Evolutionary conservation across 2,888 invertebrate species (phyloP), one percentile per base, ranked within the genome.

Genomic region (Agonum fuliginosum): DNA sequence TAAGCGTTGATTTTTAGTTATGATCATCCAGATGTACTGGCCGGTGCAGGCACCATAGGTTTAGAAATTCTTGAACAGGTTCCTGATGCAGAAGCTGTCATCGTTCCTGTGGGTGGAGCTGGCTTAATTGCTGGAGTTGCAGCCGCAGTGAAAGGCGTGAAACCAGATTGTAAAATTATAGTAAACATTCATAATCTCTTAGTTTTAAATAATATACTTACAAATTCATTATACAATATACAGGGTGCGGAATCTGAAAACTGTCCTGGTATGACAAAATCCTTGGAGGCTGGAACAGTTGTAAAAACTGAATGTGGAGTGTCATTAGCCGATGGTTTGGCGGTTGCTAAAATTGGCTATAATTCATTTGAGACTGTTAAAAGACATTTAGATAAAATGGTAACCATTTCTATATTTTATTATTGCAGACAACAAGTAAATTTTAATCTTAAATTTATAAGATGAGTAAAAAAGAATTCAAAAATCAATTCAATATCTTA

Each of bases 21-120:
- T 84, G 98, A 98, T 86, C 97, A 98, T 86, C 97, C 97, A 0
- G 93, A 97, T 85, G 96, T 98, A 79, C 93, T 98, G 90, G 96
- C 97, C 0, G 98, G 98, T 0, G 97, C 97, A 86, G 98, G 98
- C 6, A 98, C 98, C 0, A 91, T 97, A 83, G 98, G 97, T 0
- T 87, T 98, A 82, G 98, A 98, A 88, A 97, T 98, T 78, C 86
- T 96, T 20, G 97, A 97, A 83, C 96, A 98, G 86, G 95, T 97
- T 0, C 91, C 93, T 0, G 91, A 95, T 77, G 91, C 97, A 10
- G 97, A 98, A 86, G 97, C 97, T 0, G 92, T 97, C 24, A 89
- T 98, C 17, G 93, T 98, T 12, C 98, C 98, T 0, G 95, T 97
- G 0, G 98, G 98, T 0, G 98, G 97, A n/a, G 97, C 94, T 0